These are phyloP conservation scores for Tribolium castaneum DNA, from an alignment of 1,140 invertebrate species.

Conservation along the genomic window DNA sequence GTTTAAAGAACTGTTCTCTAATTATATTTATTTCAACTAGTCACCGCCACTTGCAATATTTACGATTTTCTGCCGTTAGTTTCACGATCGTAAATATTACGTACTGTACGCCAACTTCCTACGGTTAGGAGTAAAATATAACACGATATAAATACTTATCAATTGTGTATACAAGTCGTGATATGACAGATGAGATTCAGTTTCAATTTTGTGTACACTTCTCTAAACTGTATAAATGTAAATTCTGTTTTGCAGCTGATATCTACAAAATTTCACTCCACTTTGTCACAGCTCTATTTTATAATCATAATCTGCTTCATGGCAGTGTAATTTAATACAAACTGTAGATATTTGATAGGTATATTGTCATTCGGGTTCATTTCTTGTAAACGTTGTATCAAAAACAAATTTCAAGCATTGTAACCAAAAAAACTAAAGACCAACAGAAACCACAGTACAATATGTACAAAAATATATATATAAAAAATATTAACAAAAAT, in stretches of 20 bases:
- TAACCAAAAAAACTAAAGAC: too few relatives aligned
- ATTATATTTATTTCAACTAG: background rate
- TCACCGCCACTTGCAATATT: background rate
- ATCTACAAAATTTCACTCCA: constrained; percentile 37
- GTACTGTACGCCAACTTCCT: constrained; percentile 4
- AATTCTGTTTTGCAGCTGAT: constrained; percentile 16
- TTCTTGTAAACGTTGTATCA: constrained; percentile 9
- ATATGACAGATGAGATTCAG: constrained; percentile 38
- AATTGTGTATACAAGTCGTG: constrained; percentile 22
- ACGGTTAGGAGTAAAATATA: constrained; percentile 12
- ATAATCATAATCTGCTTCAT: constrained; percentile 30
- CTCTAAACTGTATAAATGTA: constrained; percentile 17
- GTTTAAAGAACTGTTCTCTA: background rate
- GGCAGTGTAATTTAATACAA: constrained; percentile 39
- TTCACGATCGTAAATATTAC: constrained; percentile 6
- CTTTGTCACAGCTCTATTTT: constrained; percentile 38
- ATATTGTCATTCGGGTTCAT: constrained; percentile 5
- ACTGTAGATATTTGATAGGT: constrained; percentile 31
- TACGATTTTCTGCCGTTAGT: background rate
- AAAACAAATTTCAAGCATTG: background rate
- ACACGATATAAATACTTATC: constrained; percentile 14
- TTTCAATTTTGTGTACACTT: constrained; percentile 15
- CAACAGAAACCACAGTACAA: constrained; percentile 51
- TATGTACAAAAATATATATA: constrained; percentile 54
- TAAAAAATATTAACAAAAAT: constrained; percentile 47